Base-by-base conservation (phyloP, 2,888 invertebrate species). In the Morpho helenor region DNA sequence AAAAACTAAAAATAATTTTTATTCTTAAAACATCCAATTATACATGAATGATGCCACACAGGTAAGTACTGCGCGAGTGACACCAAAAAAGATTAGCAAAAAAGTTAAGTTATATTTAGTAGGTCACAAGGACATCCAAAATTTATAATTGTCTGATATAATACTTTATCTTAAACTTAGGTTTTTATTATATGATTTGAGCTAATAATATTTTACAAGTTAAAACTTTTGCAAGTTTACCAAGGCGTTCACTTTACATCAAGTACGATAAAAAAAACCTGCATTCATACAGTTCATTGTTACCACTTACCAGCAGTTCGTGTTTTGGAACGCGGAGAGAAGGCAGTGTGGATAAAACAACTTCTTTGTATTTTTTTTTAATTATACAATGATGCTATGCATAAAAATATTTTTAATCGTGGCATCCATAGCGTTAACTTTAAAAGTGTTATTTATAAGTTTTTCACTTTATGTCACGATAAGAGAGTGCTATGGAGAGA, bases 371-470 rank as follows among this genome's bases (percentile, higher is more conserved):
- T 45, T n/a, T 45, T 45, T 45, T 10, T 7, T 10, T 7, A 10
- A 10, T 45, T 45, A 7, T 10, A 48, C 7, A 46, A 52, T 46
- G 48, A 48, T 48, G 47, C n/a, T 54, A 48, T 23, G 42, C 42
- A 48, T 54, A 41, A 54, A 41, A 50, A 16, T 59, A 48, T 89
- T 89, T 69, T 68, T 89, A 61, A 83, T 88, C 67, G 88, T 89
- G 55, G 86, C 84, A 63, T 80, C 85, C 7, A 80, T 86, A 43
- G 89, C 89, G 7, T 80, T 89, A 44, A 81, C 84, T 51, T 55
- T 87, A 48, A 88, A 89, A 66, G 70, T 89, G 61, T 63, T 87
- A 66, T 89, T 89, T 68, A 71, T 89, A 63, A 82, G 80, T 76
- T 86, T 87, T 62, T 88, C 89, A 2, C 71, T 89, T 49, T 58